A percentile compares a stretch with the other conserved stretches of the same genome.
phyloP scores from a whole-genome alignment of 2,797 vertebrate genomes.

The Sebastes baramenuke region DNA sequence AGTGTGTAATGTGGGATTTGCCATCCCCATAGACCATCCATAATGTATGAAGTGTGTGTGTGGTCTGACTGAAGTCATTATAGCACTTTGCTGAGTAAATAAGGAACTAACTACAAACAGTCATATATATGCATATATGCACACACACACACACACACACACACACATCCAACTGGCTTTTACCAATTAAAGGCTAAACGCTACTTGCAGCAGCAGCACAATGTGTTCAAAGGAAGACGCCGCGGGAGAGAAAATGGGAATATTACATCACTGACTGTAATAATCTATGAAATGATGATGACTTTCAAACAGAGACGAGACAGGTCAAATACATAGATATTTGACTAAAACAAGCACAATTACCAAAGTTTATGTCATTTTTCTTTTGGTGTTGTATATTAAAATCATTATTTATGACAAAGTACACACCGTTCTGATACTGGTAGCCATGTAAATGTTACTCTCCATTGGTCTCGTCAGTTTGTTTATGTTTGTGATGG shows the following conservation, averaged over 20 bases:
- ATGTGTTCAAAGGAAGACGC: conserved; percentile 38
- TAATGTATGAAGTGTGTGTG: conserved; percentile 63
- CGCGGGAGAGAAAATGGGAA: conserved; percentile 5
- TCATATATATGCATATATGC: background rate
- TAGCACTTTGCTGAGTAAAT: conserved; percentile 51
- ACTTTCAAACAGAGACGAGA: conserved; percentile 7
- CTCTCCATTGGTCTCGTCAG: background rate
- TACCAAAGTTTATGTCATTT: background rate
- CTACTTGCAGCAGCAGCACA: conserved; percentile 1
- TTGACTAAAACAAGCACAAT: background rate
- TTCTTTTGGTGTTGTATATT: background rate
- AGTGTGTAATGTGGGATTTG: conserved; percentile 40
- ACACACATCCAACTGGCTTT: background rate
- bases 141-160: background rate
- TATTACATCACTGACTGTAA: conserved; percentile 30
- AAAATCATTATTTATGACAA: background rate
- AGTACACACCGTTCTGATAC: background rate
- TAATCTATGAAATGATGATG: background rate
- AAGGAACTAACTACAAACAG: conserved; percentile 21
- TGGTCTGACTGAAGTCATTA: conserved; percentile 55
- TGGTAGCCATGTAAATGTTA: background rate
- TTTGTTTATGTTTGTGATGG: background rate
- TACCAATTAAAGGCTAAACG: conserved; percentile 53
- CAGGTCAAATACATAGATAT: background rate
- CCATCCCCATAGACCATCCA: conserved; percentile 47